These are phyloP conservation scores for Sander vitreus DNA, from an alignment of 2,113 vertebrate species.

Conservation along the genomic window DNA sequence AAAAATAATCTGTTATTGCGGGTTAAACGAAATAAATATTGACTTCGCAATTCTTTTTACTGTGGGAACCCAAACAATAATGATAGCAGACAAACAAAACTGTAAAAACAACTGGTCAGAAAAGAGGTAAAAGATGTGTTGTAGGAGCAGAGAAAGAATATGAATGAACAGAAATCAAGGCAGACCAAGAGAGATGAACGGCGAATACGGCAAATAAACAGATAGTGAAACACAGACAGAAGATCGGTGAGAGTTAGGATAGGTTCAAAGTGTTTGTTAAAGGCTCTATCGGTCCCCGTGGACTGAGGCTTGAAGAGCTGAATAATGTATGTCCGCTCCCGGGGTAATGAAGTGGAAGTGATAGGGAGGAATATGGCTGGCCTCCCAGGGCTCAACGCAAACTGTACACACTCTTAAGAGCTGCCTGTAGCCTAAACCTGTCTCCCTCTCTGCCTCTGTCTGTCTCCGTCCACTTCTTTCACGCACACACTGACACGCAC, in stretches of 20 bases:
- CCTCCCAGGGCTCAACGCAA: slow-evolving; percentile 81
- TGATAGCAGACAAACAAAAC: background rate
- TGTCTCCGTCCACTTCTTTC: slow-evolving; percentile 44
- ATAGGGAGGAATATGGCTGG: slow-evolving; percentile 80
- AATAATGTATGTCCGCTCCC: slow-evolving; percentile 83
- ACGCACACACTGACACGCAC: slow-evolving; percentile 20
- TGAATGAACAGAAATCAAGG: slow-evolving; percentile 6
- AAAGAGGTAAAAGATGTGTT: background rate
- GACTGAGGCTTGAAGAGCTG: slow-evolving; percentile 76
- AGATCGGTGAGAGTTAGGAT: slow-evolving; percentile 66
- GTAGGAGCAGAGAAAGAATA: background rate
- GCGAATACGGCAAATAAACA: slow-evolving; percentile 51
- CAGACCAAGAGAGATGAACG: slow-evolving; percentile 1
- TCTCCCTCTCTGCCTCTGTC: slow-evolving; percentile 60
- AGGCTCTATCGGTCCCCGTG: slow-evolving; percentile 80
- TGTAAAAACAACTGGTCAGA: background rate
- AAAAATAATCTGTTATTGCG: background rate
- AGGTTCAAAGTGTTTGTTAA: slow-evolving; percentile 83
- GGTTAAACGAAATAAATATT: background rate
- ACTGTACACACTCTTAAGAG: slow-evolving; percentile 81
- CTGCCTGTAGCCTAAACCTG: slow-evolving; percentile 72
- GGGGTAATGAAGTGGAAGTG: slow-evolving; percentile 86
- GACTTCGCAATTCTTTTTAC: background rate
- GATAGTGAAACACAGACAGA: background rate
- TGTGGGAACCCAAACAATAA: background rate